Base-by-base conservation (phyloP, 2,888 invertebrate genomes). In the Platycnemis pennipes region DNA sequence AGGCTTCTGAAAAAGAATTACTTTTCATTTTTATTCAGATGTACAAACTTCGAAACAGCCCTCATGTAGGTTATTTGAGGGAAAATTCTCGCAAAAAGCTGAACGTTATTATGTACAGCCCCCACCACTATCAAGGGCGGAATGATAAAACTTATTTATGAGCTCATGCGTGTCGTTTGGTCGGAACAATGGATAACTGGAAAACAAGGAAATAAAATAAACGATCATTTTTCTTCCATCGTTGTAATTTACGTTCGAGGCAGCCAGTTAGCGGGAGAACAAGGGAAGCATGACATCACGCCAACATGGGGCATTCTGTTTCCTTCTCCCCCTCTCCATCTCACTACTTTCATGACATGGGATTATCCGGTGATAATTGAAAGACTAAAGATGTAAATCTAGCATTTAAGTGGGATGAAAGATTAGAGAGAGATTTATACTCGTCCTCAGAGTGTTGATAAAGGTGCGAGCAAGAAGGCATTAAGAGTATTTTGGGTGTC, bases 121-220 rank as follows among this genome's bases (percentile, higher is more conserved):
- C 42, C 89, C 37, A 56, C 89, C 89, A 56, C 56, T 89, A 56
- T 56, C 49, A 88, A 49, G 88, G 56, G 56, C 19, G 53, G 89
- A 89, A 37, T 89, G 89, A 56, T 89, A 56, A 53, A 37, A 37
- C 89, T 89, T 89, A 56, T 89, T 89, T 89, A 89, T 89, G 89
- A 56, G 56, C 46, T 89, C 89, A 53, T 37, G 7, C 26, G 37
- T 56, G 49, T 53, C 42, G 56, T 56, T n/a, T 42, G 56, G n/a
- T 16, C 42, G 19, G n/a, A 26, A 46, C 37, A 56, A 56, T 26
- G 89, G 53, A 89, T 37, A 56, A 37, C 37, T 19, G 31, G 46
- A 53, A 89, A 89, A n/a, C 8, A n/a, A n/a, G 31, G n/a, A 22
- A 31, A 89, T 26, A 37, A 89, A 89, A 89, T 0, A 53, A 22